phyloP scores from a whole-genome alignment of 2,888 invertebrate genomes.

The Thymelicus lineola region DNA sequence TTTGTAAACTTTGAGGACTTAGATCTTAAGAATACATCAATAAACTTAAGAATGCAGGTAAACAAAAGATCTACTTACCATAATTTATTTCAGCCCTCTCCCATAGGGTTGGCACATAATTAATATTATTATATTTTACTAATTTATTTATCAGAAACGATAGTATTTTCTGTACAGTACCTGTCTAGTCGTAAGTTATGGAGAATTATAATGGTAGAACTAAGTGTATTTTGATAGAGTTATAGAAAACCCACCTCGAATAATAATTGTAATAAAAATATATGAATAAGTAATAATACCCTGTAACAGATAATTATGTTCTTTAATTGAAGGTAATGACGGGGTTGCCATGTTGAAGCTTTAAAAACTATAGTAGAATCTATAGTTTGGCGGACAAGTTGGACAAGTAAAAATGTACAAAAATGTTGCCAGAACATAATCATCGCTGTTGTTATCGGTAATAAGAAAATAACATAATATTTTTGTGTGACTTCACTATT shows the following conservation, averaged over 20 bases:
- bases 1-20: no score
- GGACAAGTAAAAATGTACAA: no score
- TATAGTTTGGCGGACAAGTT: no score
- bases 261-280: neutral
- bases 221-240: constrained; percentile 3
- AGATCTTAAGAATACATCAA: no score
- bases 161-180: constrained; percentile 83
- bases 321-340: no score
- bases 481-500: no score
- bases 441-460: no score
- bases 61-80: constrained; percentile 24
- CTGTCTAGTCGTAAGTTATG: constrained; percentile 80
- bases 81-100: constrained; percentile 17
- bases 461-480: no score
- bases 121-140: constrained; percentile 32
- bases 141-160: constrained; percentile 54
- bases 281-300: constrained; percentile 14
- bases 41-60: no score
- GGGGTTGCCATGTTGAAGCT: no score
- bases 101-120: constrained; percentile 5
- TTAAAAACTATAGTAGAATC: no score
- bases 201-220: constrained; percentile 43
- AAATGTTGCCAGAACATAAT: no score
- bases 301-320: constrained; percentile 20
- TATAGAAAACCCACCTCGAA: constrained; percentile 60